A percentile compares a stretch with the other conserved stretches of the same genome.
Evolutionary conservation across 2,113 vertebrate species (phyloP).

Genomic region (Psilopogon haemacephalus): DNA sequence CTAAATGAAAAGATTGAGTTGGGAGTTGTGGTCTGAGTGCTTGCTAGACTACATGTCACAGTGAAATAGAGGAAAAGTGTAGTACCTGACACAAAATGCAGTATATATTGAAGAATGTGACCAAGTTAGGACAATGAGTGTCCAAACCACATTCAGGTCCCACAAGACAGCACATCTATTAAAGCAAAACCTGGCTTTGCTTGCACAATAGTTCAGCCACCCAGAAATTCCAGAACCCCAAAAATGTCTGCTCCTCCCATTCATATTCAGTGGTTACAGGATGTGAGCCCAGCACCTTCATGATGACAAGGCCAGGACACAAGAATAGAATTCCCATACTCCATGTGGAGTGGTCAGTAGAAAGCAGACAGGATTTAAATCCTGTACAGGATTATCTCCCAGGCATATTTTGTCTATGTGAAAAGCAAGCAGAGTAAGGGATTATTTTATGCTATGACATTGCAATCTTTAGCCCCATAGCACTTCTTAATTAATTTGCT

Average conservation of each 20-base stretch:
- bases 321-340: background rate
- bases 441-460: background rate
- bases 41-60: background rate
- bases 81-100: background rate
- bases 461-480: background rate
- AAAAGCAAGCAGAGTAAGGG: background rate
- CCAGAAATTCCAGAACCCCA: background rate
- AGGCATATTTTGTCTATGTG: background rate
- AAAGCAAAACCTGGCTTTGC: background rate
- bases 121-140: background rate
- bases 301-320: background rate
- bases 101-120: background rate
- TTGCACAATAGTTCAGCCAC: background rate
- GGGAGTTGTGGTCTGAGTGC: background rate
- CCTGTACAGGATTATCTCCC: background rate
- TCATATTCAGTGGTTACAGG: background rate
- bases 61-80: background rate
- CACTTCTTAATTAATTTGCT: background rate
- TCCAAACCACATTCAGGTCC: background rate
- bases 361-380: background rate
- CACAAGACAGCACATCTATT: background rate
- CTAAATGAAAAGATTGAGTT: background rate
- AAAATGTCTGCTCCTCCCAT: background rate
- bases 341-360: background rate
- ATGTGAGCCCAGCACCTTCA: background rate